These are phyloP conservation scores for Peucedramus taeniatus DNA, from an alignment of 2,113 vertebrate species.

Conservation along the genomic window DNA sequence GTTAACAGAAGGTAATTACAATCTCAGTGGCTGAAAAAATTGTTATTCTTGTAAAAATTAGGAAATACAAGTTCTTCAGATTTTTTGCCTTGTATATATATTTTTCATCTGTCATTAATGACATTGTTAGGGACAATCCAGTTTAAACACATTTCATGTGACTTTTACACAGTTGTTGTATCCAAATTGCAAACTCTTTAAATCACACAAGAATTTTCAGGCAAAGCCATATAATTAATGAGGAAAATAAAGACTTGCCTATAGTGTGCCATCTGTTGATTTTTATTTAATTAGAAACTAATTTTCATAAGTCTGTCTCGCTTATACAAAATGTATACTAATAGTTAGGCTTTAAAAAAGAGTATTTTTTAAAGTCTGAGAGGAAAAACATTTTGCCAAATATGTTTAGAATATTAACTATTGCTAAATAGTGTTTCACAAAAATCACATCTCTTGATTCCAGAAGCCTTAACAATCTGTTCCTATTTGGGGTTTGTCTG, in stretches of 20 bases:
- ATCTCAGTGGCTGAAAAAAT: background rate
- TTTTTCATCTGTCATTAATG: background rate
- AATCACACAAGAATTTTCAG: background rate
- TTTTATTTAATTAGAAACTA: constrained; percentile 17
- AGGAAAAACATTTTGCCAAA: background rate
- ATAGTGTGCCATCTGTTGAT: constrained; percentile 41
- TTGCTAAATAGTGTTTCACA: background rate
- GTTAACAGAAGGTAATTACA: background rate
- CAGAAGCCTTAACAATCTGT: background rate
- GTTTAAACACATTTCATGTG: background rate
- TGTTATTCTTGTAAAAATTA: background rate
- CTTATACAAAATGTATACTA: background rate
- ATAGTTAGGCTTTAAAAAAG: background rate
- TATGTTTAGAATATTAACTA: background rate
- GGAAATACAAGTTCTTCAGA: background rate
- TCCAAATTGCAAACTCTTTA: background rate
- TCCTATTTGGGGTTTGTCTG: background rate
- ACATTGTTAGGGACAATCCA: background rate
- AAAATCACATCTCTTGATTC: background rate
- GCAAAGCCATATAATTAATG: background rate
- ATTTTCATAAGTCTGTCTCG: background rate
- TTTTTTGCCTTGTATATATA: background rate
- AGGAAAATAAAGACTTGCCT: background rate
- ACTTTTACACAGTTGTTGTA: background rate
- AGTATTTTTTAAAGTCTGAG: background rate